Evolutionary conservation across 2,797 vertebrate species (phyloP), one percentile per base, ranked within the genome.

Genomic region (Rhyacichthys aspro): DNA sequence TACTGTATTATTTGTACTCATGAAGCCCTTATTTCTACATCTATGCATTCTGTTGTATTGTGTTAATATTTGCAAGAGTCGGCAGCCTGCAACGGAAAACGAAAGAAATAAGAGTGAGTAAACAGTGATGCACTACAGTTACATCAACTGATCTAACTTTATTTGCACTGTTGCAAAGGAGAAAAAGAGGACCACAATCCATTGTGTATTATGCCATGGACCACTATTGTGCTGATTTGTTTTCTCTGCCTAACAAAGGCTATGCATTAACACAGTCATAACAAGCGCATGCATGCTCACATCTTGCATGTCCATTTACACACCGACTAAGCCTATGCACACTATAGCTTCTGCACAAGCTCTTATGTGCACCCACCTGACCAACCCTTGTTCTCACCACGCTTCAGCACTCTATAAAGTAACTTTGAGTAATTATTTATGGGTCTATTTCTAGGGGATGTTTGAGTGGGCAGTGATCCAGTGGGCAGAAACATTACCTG

Each of bases 171-270:
- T 5, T 28, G 23, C 23, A 28, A 28, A 28, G 49, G 28, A 59
- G 61, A 67, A 32, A 45, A 47, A 70, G 67, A 55, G 70, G 19
- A 65, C 77, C 53, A 67, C 23, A 72, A 85, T 72, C 72, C 83
- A 76, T 3, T 76, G 76, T 67, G 19, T 58, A 71, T 72, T 66
- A 34, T 62, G 79, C 81, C 80, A 83, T 50, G 77, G 81, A 83
- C 83, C 57, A 76, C 34, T 68, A 73, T 86, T 90, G 70, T 87
- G 84, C 88, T 91, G 89, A 89, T 89, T 86, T 84, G 84, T 66
- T 89, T 90, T 90, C 85, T 85, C n/a, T n/a, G n/a, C 71, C 72
- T 47, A 76, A 81, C 82, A 81, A 83, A 81, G 58, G 45, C 67
- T 5, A 17, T 32, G 75, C 76, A 78, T 82, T 82, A 81, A 70